Conservation (phyloP, 2,888 invertebrate genomes). For the Agonopterix alstromeriana region DNA sequence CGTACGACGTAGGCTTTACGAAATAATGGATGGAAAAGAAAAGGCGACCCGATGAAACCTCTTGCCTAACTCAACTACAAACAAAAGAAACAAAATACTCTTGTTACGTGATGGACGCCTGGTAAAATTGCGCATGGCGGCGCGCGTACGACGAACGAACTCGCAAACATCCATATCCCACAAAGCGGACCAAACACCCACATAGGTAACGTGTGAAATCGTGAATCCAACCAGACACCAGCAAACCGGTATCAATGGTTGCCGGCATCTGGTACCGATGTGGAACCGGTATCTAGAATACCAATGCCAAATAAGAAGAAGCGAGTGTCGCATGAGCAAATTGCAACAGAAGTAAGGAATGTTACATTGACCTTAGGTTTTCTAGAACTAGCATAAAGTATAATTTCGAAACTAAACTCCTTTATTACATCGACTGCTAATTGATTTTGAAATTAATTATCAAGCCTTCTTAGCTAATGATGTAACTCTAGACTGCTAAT, state of each 20-base stretch:
- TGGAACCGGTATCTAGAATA: constrained; percentile 23
- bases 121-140: constrained; percentile 56
- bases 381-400: not conserved
- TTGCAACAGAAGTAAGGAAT: constrained; percentile 10
- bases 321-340: constrained; percentile 8
- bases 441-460: too few relatives aligned
- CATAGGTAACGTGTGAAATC: constrained; percentile 9
- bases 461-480: too few relatives aligned
- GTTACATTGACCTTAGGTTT: constrained; percentile 5
- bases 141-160: constrained; percentile 25
- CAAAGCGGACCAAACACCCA: constrained; percentile 3
- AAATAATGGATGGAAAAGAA: too few relatives aligned
- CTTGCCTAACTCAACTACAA: constrained; percentile 4
- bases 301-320: constrained; percentile 11
- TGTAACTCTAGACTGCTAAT: too few relatives aligned
- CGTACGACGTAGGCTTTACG: too few relatives aligned
- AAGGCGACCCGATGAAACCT: not conserved
- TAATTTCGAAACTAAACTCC: too few relatives aligned
- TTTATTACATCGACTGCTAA: too few relatives aligned
- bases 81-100: constrained; percentile 19
- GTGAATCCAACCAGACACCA: constrained; percentile 3
- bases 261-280: constrained; percentile 21
- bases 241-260: constrained; percentile 13
- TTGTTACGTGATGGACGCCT: constrained; percentile 34
- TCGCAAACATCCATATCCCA: constrained; percentile 6